Conservation (phyloP, 2,797 vertebrate genomes). For the Yasuhikotakia modesta region DNA sequence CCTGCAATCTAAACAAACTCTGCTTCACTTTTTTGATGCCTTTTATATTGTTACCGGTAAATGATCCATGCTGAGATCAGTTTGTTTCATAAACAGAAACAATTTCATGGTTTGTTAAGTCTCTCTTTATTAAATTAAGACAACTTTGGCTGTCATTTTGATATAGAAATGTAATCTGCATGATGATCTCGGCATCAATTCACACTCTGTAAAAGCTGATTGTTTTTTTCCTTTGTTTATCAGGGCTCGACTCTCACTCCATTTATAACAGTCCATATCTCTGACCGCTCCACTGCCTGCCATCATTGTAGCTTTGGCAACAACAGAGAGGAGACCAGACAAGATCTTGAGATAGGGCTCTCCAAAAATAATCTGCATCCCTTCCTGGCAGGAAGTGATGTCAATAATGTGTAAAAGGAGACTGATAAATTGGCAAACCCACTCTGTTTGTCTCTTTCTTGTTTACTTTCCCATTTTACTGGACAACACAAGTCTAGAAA, state of each 20-base stretch:
- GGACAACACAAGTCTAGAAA: too few relatives aligned
- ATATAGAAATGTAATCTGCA: background rate
- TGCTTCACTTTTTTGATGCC: background rate
- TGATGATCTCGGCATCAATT: constrained; percentile 1
- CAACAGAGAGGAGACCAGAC: constrained; percentile 56
- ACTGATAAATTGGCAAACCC: too few relatives aligned
- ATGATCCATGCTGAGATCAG: constrained; percentile 13
- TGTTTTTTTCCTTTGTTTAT: background rate
- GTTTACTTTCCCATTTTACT: too few relatives aligned
- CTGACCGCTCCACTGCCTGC: constrained; percentile 38
- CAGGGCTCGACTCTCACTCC: background rate
- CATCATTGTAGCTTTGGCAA: constrained; percentile 52
- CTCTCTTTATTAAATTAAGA: background rate
- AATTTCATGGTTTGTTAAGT: too few relatives aligned
- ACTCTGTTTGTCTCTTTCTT: too few relatives aligned
- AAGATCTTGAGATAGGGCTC: constrained; percentile 59
- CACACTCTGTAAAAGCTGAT: background rate
- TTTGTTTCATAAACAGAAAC: background rate
- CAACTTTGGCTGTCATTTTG: background rate
- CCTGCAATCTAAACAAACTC: background rate
- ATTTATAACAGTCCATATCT: constrained; percentile 49
- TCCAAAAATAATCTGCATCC: constrained; percentile 65
- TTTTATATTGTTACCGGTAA: background rate
- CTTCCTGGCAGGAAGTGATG: constrained; percentile 55
- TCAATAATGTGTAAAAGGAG: too few relatives aligned